Conservation (phyloP, 2,888 invertebrate genomes). For the Cheilosia variabilis region DNA sequence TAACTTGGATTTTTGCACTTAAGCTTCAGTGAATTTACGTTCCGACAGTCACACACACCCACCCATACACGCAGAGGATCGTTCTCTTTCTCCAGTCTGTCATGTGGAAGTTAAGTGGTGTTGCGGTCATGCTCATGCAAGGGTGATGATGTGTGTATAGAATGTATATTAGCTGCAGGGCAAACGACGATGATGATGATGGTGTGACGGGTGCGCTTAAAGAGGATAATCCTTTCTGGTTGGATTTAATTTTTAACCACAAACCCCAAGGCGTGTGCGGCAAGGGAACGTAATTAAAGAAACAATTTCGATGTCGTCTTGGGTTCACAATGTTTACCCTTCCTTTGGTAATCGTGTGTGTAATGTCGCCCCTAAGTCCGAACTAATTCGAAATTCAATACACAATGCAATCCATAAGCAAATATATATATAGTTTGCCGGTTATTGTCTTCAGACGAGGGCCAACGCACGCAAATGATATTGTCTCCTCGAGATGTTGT, state of each 20-base stretch:
- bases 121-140: conserved; percentile 63
- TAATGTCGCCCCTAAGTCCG: conserved; percentile 24
- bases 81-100: conserved; percentile 16
- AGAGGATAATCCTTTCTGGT: conserved; percentile 43
- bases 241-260: conserved; percentile 50
- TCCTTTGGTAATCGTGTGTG: conserved; percentile 36
- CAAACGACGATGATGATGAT: conserved; percentile 2
- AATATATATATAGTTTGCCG: not conserved
- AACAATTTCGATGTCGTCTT: conserved; percentile 7
- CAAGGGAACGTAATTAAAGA: conserved; percentile 25
- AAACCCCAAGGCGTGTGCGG: not conserved
- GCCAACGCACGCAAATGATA: conserved; percentile 16
- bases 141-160: conserved; percentile 57
- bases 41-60: conserved; percentile 11
- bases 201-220: conserved; percentile 15
- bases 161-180: conserved; percentile 40
- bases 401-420: not conserved
- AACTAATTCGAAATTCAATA: conserved; percentile 51
- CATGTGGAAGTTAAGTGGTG: conserved; percentile 48
- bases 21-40: conserved; percentile 62
- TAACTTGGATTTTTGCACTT: conserved; percentile 72
- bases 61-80: conserved; percentile 4
- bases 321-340: conserved; percentile 1
- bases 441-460: not conserved
- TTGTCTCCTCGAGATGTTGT: conserved; percentile 46